These are phyloP conservation scores for Lepidochrysops patricia DNA, from an alignment of 2,888 invertebrate genomes.

Conservation along the genomic window DNA sequence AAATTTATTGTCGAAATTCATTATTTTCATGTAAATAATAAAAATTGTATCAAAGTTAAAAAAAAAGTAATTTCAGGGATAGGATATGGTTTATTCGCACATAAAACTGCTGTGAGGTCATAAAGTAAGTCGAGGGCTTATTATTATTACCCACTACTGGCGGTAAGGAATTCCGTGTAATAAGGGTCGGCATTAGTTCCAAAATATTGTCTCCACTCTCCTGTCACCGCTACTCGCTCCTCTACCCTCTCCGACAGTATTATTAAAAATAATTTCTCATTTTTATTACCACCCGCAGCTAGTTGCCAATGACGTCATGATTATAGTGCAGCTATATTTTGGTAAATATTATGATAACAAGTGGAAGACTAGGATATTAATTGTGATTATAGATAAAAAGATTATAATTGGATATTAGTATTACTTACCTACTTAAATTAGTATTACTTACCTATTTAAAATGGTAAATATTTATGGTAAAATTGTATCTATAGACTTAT, in stretches of 20 bases:
- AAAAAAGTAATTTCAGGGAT: slow-evolving; percentile 16
- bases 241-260: slow-evolving; percentile 46
- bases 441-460: too few species aligned
- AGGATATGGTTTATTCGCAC: slow-evolving; percentile 38
- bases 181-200: slow-evolving; percentile 50
- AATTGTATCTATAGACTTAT: too few species aligned
- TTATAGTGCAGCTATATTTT: slow-evolving; percentile 22
- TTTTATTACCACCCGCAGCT: slow-evolving; percentile 51
- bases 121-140: slow-evolving; percentile 55
- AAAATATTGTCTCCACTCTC: slow-evolving; percentile 56
- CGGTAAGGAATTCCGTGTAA: slow-evolving; percentile 55
- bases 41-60: background rate
- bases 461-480: too few species aligned
- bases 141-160: slow-evolving; percentile 52
- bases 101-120: slow-evolving; percentile 48
- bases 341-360: too few species aligned
- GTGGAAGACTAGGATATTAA: too few species aligned
- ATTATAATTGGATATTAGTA: too few species aligned
- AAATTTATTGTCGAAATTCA: too few species aligned
- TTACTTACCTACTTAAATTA: too few species aligned
- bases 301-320: slow-evolving; percentile 47
- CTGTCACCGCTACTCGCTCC: slow-evolving; percentile 37
- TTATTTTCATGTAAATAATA: too few species aligned
- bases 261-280: slow-evolving; percentile 75
- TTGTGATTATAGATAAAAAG: too few species aligned